Conservation (phyloP, 2,888 invertebrate genomes). For the Drosophila recens region DNA sequence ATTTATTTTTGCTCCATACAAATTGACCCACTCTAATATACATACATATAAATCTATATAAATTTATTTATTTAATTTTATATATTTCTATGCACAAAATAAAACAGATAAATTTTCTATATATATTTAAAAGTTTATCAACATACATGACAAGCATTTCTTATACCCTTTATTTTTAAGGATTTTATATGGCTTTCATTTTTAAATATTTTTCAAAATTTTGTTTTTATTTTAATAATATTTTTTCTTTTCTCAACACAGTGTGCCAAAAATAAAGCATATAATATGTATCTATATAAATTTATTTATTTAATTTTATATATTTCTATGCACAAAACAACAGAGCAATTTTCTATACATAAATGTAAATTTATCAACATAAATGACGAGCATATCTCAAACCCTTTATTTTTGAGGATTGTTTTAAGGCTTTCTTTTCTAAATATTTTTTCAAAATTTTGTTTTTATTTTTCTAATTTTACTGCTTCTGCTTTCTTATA, state of each 20-base stretch:
- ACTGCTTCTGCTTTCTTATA: background rate
- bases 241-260: background rate
- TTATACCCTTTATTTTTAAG: background rate
- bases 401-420: background rate
- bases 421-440: too few relatives aligned
- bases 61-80: slow-evolving; percentile 37
- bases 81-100: slow-evolving; percentile 5
- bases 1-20: too few relatives aligned
- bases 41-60: background rate
- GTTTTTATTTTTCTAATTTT: background rate
- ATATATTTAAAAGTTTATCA: background rate
- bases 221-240: background rate
- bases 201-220: too few relatives aligned
- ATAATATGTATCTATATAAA: too few relatives aligned
- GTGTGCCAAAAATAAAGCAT: too few relatives aligned
- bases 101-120: slow-evolving; percentile 11
- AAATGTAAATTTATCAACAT: background rate
- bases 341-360: slow-evolving; percentile 3
- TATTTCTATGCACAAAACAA: slow-evolving; percentile 3
- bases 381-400: background rate
- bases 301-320: too few relatives aligned
- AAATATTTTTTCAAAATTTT: too few relatives aligned
- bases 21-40: too few relatives aligned
- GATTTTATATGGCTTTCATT: too few relatives aligned
- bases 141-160: background rate